Evolutionary conservation across 92 coral and sea anemone species (phyloP).

Genomic region (Heteractis magnifica): DNA sequence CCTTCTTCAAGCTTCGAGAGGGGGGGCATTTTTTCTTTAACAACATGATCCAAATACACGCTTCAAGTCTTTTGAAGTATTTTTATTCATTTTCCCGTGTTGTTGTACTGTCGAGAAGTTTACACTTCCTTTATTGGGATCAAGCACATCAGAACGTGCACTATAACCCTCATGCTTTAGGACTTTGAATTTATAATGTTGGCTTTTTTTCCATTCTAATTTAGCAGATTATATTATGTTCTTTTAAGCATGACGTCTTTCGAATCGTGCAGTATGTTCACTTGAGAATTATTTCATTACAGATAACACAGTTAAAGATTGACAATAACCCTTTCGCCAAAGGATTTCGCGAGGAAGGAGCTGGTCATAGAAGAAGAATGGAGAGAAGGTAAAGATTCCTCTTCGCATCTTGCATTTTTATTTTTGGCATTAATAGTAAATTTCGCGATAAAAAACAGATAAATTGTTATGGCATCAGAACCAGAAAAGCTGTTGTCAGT

Average conservation of each 20-base stretch:
- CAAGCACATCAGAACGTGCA: too few species aligned
- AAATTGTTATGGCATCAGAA: too few species aligned
- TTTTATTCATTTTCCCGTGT: too few species aligned
- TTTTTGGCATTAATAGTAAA: not conserved
- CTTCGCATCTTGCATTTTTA: not conserved
- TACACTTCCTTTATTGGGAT: too few species aligned
- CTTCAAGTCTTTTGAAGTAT: not conserved
- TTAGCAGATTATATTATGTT: too few species aligned
- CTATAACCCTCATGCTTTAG: too few species aligned
- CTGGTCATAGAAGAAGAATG: constrained; percentile 89
- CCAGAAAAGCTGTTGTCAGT: too few species aligned
- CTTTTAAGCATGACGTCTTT: not conserved
- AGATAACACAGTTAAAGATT: constrained; percentile 96
- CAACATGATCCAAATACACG: not conserved
- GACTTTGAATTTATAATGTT: too few species aligned
- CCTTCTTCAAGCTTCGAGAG: not conserved
- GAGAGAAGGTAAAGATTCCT: constrained; percentile 69
- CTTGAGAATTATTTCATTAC: not conserved
- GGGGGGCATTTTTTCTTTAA: not conserved
- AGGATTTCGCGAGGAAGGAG: constrained; percentile 97
- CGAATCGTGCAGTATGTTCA: not conserved
- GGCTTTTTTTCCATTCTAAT: too few species aligned
- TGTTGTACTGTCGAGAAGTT: too few species aligned
- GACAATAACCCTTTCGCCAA: constrained; percentile 99
- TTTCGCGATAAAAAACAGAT: too few species aligned